Evolutionary conservation across 2,888 invertebrate genomes (phyloP), one percentile per base, ranked within the genome.

Genomic region (Cryptophagus acutangulus): DNA sequence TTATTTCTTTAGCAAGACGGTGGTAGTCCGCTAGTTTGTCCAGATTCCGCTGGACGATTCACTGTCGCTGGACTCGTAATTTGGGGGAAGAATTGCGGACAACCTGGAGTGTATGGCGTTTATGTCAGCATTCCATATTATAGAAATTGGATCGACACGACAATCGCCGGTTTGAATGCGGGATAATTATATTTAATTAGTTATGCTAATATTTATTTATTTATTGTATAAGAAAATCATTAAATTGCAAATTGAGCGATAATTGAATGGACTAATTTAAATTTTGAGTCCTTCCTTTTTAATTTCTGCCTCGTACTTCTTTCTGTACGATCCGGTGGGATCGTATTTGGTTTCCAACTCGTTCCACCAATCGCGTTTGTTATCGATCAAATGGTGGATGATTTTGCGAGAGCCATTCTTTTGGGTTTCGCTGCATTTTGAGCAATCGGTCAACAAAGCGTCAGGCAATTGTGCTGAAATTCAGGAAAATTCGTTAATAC

Each of bases 41-140:
- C 48, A 3, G 48, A 45, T 33, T 20, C 49, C 16, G 47, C 52
- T 2, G 67, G 71, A 33, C 72, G 71, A 39, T 82, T 77, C 74
- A 71, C 73, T 38, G 72, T 83, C 1, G 78, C 77, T 4, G 85
- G 86, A 0, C 64, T 86, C 45, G 85, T 85, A 1, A 70, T 82
- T 15, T 85, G 84, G 84, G 84, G 85, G 0, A 78, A 85, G 24
- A 81, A 81, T 33, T 85, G 85, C 51, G 89, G 84, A 0, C 72
- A 70, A 48, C 66, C 77, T 1, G 80, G 80, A 41, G 77, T 87
- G 3, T 84, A 87, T 1, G 89, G 82, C 0, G 87, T 84, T 13
- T 89, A 89, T 59, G 82, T 84, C 15, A 86, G 85, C 58, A 74
- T 89, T 1, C 78, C 78, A 3, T 78, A 74, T 15, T 79, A 80